Conservation (phyloP, 2,888 invertebrate species). For the Lepidocyrtinus sp. region DNA sequence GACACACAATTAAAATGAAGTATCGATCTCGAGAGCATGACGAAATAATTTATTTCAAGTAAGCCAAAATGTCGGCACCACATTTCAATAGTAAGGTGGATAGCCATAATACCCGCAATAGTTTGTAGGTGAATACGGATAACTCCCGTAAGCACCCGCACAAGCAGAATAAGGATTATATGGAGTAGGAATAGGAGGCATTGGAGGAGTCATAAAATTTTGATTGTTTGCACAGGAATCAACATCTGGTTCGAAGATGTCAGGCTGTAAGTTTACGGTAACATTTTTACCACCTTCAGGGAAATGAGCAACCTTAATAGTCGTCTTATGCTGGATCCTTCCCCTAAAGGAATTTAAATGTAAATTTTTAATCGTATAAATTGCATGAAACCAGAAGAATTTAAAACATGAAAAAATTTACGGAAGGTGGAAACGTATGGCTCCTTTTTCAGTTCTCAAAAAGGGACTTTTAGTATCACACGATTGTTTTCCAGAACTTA, state of each 20-base stretch:
- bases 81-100: slow-evolving; percentile 17
- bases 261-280: slow-evolving; percentile 38
- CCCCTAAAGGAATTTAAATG: slow-evolving; percentile 39
- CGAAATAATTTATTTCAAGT: not conserved
- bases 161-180: not conserved
- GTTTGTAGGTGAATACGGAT: not conserved
- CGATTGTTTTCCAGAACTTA: too few species aligned
- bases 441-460: slow-evolving; percentile 53
- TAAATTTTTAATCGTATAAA: too few species aligned
- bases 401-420: too few species aligned
- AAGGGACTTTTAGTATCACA: too few species aligned
- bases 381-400: too few species aligned
- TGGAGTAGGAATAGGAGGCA: not conserved
- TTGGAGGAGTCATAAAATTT: slow-evolving; percentile 30
- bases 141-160: not conserved
- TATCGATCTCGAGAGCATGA: not conserved
- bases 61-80: not conserved
- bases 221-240: slow-evolving; percentile 28
- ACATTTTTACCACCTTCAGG: slow-evolving; percentile 51
- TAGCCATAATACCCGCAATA: slow-evolving; percentile 20
- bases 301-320: slow-evolving; percentile 67
- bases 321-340: slow-evolving; percentile 68
- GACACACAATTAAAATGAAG: not conserved
- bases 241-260: slow-evolving; percentile 18
- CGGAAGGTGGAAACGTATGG: slow-evolving; percentile 57